Conservation (phyloP, 2,797 vertebrate genomes). For the Galago senegalensis region DNA sequence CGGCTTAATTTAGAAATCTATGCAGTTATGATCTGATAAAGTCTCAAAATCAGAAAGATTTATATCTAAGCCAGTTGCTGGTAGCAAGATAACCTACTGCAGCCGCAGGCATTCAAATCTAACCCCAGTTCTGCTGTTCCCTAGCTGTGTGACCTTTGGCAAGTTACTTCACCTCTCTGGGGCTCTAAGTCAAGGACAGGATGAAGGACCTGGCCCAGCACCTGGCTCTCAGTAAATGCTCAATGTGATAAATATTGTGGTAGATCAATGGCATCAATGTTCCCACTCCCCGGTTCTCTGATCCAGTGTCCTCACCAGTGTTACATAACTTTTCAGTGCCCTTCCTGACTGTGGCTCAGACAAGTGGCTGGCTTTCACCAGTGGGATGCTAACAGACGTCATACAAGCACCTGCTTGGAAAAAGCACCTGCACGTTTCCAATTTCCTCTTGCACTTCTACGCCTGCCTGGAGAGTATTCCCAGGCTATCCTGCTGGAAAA, state of each 20-base stretch:
- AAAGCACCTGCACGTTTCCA: not conserved
- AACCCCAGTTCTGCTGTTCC: not conserved
- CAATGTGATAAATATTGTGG: not conserved
- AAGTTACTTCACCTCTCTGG: slow-evolving; percentile 7
- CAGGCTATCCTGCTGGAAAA: not conserved
- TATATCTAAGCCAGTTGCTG: not conserved
- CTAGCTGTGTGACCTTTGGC: not conserved
- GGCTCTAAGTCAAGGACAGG: not conserved
- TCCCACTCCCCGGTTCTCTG: not conserved
- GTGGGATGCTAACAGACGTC: not conserved
- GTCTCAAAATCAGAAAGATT: not conserved
- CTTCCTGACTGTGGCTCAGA: not conserved
- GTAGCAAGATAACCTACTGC: not conserved
- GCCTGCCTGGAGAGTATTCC: not conserved
- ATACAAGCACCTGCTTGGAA: not conserved
- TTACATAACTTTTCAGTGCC: not conserved
- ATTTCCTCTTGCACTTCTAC: too few relatives aligned
- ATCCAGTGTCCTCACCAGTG: not conserved
- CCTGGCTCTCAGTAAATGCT: not conserved
- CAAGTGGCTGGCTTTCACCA: not conserved
- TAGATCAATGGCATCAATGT: rapidly evolving
- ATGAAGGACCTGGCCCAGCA: not conserved
- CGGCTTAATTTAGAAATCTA: not conserved
- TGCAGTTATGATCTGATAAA: not conserved
- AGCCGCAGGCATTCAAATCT: not conserved